These are phyloP conservation scores for Prochilodus magdalenae DNA, from an alignment of 2,113 vertebrate genomes.

Conservation along the genomic window DNA sequence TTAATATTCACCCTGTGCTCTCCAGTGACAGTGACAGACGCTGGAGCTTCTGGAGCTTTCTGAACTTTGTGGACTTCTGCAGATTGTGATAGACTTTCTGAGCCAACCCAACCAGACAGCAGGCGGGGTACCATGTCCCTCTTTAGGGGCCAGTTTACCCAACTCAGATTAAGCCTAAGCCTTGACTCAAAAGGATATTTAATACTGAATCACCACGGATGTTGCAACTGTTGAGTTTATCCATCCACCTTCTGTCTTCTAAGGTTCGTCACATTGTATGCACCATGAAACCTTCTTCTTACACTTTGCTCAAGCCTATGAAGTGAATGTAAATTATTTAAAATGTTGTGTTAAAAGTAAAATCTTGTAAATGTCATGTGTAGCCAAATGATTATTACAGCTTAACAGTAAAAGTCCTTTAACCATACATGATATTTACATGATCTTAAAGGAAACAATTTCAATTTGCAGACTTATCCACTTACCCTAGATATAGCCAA, in stretches of 20 bases:
- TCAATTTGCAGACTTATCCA: too few relatives aligned
- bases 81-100: background rate
- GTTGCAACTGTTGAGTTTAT: background rate
- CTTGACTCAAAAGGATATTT: background rate
- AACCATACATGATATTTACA: too few relatives aligned
- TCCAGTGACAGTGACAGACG: background rate
- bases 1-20: background rate
- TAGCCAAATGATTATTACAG: too few relatives aligned
- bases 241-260: background rate
- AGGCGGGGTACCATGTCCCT: background rate
- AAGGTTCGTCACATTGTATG: conserved; percentile 35
- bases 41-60: background rate
- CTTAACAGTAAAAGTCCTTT: too few relatives aligned
- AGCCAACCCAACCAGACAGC: background rate
- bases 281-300: conserved; percentile 28
- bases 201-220: background rate
- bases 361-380: too few relatives aligned
- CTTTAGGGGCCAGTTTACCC: conserved; percentile 22
- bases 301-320: background rate
- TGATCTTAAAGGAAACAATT: too few relatives aligned
- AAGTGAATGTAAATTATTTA: too few relatives aligned
- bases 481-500: too few relatives aligned
- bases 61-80: background rate
- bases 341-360: too few relatives aligned
- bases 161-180: background rate